phyloP scores from a whole-genome alignment of 2,888 invertebrate species.

The Metopia argyrocephala region DNA sequence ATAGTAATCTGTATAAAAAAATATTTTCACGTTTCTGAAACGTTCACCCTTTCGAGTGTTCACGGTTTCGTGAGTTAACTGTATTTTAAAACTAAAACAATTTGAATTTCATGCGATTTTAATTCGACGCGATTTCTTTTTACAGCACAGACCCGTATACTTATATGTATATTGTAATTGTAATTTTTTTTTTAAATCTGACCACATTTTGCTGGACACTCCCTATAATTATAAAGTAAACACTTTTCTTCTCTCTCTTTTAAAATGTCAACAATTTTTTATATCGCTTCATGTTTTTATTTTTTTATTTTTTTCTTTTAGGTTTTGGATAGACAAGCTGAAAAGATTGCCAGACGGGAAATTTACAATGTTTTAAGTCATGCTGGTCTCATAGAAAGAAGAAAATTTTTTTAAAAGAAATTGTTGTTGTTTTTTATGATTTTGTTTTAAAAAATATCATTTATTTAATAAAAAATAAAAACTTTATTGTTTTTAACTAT shows the following conservation, averaged over 20 bases:
- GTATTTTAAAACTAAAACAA: too few relatives aligned
- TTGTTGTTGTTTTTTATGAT: conserved; percentile 5
- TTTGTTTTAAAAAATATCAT: conserved; percentile 40
- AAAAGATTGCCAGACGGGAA: conserved; percentile 82
- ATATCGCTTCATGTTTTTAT: conserved; percentile 6
- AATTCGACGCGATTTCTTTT: too few relatives aligned
- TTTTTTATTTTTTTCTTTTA: conserved; percentile 66
- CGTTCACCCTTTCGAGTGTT: too few relatives aligned
- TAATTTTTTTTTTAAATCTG: too few relatives aligned
- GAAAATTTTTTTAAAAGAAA: conserved; percentile 57
- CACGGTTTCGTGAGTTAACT: too few relatives aligned
- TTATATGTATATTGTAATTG: too few relatives aligned
- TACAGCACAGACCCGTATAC: too few relatives aligned
- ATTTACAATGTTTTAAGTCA: conserved; percentile 84
- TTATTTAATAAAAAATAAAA: conserved; percentile 40
- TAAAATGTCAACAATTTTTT: conserved; percentile 17
- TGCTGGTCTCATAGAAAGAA: conserved; percentile 81
- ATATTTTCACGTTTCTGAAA: too few relatives aligned
- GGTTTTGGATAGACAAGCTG: conserved; percentile 82
- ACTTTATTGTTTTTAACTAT: conserved; percentile 9
- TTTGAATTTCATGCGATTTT: too few relatives aligned
- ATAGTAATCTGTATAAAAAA: too few relatives aligned
- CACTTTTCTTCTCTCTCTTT: background rate
- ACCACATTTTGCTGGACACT: background rate
- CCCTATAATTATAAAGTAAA: background rate